Percentiles rank a stretch among this genome's conserved stretches.
Evolutionary conservation across 2,888 invertebrate genomes (phyloP).

Genomic region (Phaonia tiefii): DNA sequence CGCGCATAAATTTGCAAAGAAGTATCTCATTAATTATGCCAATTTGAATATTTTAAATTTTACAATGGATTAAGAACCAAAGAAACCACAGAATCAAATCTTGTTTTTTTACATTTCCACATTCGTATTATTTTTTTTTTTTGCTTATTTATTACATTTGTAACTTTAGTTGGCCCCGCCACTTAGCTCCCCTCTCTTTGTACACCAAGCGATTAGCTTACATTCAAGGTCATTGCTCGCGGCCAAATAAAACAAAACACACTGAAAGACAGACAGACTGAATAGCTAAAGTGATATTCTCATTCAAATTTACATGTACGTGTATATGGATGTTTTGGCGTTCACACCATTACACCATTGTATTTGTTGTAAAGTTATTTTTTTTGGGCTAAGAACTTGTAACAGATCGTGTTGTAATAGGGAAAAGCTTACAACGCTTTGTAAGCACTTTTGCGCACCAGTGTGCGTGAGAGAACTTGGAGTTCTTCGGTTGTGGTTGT

Average conservation of each 20-base stretch:
- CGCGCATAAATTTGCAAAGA: too few species aligned
- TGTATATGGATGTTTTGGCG: neutral
- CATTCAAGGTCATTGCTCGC: conserved; percentile 72
- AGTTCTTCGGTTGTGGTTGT: conserved; percentile 4
- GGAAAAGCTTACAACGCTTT: conserved; percentile 28
- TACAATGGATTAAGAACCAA: too few species aligned
- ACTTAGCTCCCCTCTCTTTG: neutral
- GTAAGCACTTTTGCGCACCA: neutral
- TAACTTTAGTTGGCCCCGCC: neutral
- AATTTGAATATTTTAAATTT: too few species aligned
- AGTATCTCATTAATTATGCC: too few species aligned
- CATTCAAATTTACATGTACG: too few species aligned
- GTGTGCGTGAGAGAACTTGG: neutral
- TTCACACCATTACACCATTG: neutral
- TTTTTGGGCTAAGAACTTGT: conserved; percentile 3
- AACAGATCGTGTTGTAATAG: neutral
- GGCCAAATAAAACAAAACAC: conserved; percentile 33
- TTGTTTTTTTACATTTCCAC: too few species aligned
- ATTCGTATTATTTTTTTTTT: too few species aligned
- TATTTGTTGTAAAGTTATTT: conserved; percentile 57
- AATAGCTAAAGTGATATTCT: conserved; percentile 12
- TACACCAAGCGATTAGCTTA: conserved; percentile 19
- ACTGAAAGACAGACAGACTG: neutral
- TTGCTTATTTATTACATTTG: neutral
- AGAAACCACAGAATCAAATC: too few species aligned